Base-by-base conservation (phyloP, 2,888 invertebrate genomes). In the Ferdinandea cuprea region DNA sequence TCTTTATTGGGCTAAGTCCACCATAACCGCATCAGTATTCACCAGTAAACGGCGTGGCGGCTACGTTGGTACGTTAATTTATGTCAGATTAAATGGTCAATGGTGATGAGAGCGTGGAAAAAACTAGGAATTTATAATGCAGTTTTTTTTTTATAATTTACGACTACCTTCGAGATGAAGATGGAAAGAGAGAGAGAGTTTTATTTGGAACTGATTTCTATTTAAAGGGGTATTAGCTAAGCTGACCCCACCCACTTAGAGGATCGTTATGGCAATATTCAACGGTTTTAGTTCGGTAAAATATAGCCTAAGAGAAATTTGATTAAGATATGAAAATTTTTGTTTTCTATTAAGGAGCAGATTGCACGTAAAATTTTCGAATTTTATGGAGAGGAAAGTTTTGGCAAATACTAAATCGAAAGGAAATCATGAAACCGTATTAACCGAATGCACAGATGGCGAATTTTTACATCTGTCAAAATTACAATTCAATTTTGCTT, bases 31-130 rank as follows among this genome's bases (percentile, higher is more conserved):
- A 40, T 19, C 52, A 11, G 19, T 13, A 32, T n/a, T 32, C 37
- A 19, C 44, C n/a, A 35, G 48, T 21, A 8, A 19, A 56, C 52
- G 52, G 72, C 61, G 44, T 35, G 52, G 61, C 44, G 52, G 61
- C 61, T 28, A 17, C 56, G 17, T 48, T 40, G 74, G 40, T 74
- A 74, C 66, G 74, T 17, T 74, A 74, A 74, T 66, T 74, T 56
- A 74, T 37, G 65, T 50, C 48, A 65, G 65, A 56, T 66, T 66
- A 58, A 74, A 66, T 58, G 56, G 40, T 66, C 65, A 25, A 50
- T 44, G 52, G 52, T 54, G 72, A 44, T 72, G 72, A 72, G 63
- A 72, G 52, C 42, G 63, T 72, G 72, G 44, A 63, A 44, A 17
- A 44, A 54, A 72, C 54, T 54, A 72, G 54, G 61, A 35, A 52